Conservation (phyloP, 2,797 vertebrate species). For the Leuciscus waleckii region DNA sequence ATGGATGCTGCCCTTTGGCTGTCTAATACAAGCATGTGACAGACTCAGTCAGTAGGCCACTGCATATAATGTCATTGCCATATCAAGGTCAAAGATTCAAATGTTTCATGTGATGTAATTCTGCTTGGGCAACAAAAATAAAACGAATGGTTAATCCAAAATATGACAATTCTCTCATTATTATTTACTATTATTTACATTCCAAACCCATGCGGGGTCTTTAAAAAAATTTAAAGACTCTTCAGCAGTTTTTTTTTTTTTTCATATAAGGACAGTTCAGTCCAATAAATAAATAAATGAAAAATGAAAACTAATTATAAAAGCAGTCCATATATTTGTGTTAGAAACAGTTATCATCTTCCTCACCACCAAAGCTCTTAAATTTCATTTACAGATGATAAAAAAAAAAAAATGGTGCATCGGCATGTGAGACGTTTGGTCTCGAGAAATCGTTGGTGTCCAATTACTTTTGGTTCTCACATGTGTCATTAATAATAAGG, state of each 20-base stretch:
- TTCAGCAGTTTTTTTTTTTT: neutral
- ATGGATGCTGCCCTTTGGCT: slow-evolving; percentile 52
- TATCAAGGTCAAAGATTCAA: slow-evolving; percentile 77
- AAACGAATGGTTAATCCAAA: neutral
- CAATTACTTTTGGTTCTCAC: too few relatives aligned
- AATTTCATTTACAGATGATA: neutral
- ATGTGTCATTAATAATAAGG: neutral
- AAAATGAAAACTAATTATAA: neutral
- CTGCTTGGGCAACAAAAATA: neutral
- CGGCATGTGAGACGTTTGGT: too few relatives aligned
- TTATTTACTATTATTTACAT: neutral
- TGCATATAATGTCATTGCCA: slow-evolving; percentile 67
- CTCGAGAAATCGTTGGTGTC: too few relatives aligned
- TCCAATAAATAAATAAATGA: neutral
- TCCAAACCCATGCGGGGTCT: neutral
- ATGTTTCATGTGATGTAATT: neutral
- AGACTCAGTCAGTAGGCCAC: slow-evolving; percentile 42
- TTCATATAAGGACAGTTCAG: neutral
- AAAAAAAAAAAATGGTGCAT: too few relatives aligned
- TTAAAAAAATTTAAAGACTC: neutral
- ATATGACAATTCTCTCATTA: neutral
- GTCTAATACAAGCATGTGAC: slow-evolving; percentile 50
- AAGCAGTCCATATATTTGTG: neutral
- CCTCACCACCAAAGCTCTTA: neutral
- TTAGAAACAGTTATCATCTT: neutral